Percentiles rank a stretch among this genome's conserved stretches.
Conservation (phyloP, 2,797 vertebrate species). For the Rhyacichthys aspro region DNA sequence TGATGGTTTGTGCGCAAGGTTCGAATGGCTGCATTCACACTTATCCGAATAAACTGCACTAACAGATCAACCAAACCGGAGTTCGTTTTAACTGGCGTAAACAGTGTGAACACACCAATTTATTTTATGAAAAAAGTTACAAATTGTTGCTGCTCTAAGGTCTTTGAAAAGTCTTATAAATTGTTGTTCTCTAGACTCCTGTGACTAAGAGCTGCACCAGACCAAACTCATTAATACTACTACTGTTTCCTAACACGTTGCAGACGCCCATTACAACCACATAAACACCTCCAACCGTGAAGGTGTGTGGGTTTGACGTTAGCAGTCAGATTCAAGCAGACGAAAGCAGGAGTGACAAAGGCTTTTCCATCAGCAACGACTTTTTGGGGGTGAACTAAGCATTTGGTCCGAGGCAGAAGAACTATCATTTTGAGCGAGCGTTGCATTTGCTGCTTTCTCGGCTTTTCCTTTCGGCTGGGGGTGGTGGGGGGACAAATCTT, state of each 20-base stretch:
- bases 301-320: too few relatives aligned
- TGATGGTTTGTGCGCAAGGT: too few relatives aligned
- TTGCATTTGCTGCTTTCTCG: constrained; percentile 36
- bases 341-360: not conserved
- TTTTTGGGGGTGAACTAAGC: constrained; percentile 26
- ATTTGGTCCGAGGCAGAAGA: constrained; percentile 37
- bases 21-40: too few relatives aligned
- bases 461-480: constrained; percentile 33
- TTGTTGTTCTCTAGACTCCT: too few relatives aligned
- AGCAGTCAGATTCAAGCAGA: constrained; percentile 6
- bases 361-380: constrained; percentile 6
- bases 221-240: not conserved
- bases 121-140: too few relatives aligned
- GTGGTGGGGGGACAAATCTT: constrained; percentile 63
- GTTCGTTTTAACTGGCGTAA: too few relatives aligned
- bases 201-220: too few relatives aligned
- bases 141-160: too few relatives aligned
- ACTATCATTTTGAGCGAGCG: constrained; percentile 37
- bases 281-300: constrained; percentile 5
- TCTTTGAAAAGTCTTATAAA: too few relatives aligned
- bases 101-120: too few relatives aligned
- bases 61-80: too few relatives aligned
- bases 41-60: too few relatives aligned
- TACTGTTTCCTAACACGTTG: constrained; percentile 53
- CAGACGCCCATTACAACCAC: constrained; percentile 27